Conservation (phyloP, 2,888 invertebrate species). For the Xanthia togata region DNA sequence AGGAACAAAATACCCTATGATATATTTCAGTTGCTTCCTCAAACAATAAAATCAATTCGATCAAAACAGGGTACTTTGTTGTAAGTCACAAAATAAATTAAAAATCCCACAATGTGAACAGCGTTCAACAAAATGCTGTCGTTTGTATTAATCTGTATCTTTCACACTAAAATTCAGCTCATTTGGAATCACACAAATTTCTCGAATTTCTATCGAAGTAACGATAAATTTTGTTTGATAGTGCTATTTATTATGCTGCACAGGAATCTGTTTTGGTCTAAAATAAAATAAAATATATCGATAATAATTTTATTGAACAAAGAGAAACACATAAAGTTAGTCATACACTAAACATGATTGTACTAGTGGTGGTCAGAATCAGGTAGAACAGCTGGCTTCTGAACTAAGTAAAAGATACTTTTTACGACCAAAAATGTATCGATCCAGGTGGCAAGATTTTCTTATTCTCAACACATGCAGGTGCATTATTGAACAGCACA, state of each 20-base stretch:
- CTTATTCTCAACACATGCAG: not conserved
- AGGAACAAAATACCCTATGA: no score
- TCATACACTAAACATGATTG: no score
- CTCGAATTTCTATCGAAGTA: conserved; percentile 56
- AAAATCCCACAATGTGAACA: conserved; percentile 16
- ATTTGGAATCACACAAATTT: conserved; percentile 57
- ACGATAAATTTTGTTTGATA: conserved; percentile 56
- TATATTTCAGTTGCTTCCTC: no score
- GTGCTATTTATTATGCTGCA: conserved; percentile 48
- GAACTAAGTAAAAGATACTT: no score
- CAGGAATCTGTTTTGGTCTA: conserved; percentile 27
- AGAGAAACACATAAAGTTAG: no score
- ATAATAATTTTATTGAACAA: no score
- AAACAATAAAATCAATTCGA: no score
- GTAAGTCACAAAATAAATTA: no score
- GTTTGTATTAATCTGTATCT: conserved; percentile 56
- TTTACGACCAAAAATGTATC: not conserved
- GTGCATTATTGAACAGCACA: not conserved
- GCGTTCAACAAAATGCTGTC: conserved; percentile 28
- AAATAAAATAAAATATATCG: not conserved
- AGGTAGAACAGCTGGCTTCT: no score
- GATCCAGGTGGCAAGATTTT: not conserved
- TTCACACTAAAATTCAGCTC: conserved; percentile 58
- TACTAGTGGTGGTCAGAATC: no score
- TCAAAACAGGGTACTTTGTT: no score